Evolutionary conservation across 2,888 invertebrate species (phyloP), one percentile per base, ranked within the genome.

Genomic region (Cephus spinipes): DNA sequence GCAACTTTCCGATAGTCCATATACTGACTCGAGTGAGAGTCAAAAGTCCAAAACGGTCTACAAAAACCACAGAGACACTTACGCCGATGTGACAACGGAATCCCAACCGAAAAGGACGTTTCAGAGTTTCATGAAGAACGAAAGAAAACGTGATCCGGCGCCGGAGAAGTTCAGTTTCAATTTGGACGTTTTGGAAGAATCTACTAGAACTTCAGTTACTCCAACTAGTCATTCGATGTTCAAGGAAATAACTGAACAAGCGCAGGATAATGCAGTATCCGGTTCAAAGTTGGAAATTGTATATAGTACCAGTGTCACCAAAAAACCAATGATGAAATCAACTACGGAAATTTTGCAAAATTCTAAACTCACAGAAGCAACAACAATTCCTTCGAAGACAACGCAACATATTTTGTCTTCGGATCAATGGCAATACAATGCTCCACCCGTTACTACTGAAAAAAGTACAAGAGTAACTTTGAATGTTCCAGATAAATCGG

Each of bases 391-490:
- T 23, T 76, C 81, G 6, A 81, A 74, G 40, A 81, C 85, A 36
- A 84, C 82, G 0, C 82, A 83, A 35, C 86, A 87, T 75, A 76
- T 89, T 34, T 55, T 91, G 31, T 83, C 86, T 0, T 87, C 86
- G 0, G 86, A 89, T 77, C 88, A 90, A 76, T 90, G 93, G 86
- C 92, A 91, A 30, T 93, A 93, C 80, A 92, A 89, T 77, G 92
- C 92, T 4, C 87, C 89, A 23, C 86, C 87, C 4, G 83, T 85
- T 36, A 84, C 83, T 12, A 83, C 83, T 0, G 32, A 81, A 9
- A 71, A 12, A 33, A 31, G 31, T n/a, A 55, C 9, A 9, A 55
- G 23, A 9, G 2, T 23, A 55, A 55, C 9, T 23, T 23, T 2
- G 55, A 55, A 0, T 6, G 55, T 9, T 23, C 12, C 30, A 12